Evolutionary conservation across 2,888 invertebrate genomes (phyloP).

Genomic region (Chymomyza procnemis): DNA sequence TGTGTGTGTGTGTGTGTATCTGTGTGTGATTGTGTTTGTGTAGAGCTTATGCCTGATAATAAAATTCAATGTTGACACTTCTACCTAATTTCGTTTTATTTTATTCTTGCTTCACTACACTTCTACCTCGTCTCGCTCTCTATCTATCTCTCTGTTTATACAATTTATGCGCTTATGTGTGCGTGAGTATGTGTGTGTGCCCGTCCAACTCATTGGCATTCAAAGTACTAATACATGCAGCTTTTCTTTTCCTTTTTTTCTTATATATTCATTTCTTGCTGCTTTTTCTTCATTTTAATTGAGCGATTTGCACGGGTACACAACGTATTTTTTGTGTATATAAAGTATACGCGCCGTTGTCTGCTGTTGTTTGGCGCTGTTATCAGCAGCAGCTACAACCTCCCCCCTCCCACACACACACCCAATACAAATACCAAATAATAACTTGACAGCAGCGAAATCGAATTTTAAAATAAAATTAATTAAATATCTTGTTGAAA

Average conservation of each 20-base stretch:
- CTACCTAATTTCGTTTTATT: slow-evolving; percentile 32
- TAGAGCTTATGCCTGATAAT: slow-evolving; percentile 8
- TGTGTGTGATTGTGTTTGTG: neutral
- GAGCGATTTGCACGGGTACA: slow-evolving; percentile 1
- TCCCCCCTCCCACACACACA: no score
- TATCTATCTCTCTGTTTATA: neutral
- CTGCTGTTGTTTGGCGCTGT: neutral
- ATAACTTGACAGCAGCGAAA: neutral
- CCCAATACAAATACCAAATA: neutral
- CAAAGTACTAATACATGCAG: neutral
- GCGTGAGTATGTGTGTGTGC: neutral
- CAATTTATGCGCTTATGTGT: neutral
- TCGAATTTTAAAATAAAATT: slow-evolving; percentile 1
- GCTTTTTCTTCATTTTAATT: slow-evolving; percentile 6
- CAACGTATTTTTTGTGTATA: no score
- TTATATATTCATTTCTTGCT: neutral
- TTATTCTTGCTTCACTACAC: slow-evolving; percentile 11
- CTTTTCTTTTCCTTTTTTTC: neutral
- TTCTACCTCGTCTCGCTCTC: no score
- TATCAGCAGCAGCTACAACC: neutral
- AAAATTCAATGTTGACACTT: slow-evolving; percentile 41
- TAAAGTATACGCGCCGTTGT: slow-evolving; percentile 2
- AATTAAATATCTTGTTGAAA: slow-evolving; percentile 2
- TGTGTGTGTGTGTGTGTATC: neutral
- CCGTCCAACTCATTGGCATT: neutral